Conservation (phyloP, 2,113 vertebrate species). For the Mesoclemmys tuberculata region DNA sequence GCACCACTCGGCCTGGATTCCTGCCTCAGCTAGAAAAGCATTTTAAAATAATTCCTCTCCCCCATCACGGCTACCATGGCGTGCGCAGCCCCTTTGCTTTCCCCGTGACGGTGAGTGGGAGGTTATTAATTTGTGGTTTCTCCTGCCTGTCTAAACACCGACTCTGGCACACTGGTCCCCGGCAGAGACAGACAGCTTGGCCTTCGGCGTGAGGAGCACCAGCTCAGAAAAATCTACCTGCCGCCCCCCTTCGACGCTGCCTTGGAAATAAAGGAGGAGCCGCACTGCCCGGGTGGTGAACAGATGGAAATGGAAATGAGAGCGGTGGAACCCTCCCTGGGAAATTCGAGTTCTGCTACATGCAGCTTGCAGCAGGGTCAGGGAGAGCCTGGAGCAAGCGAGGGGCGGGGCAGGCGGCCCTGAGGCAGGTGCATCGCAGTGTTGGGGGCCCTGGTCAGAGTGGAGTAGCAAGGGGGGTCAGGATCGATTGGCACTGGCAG, state of each 20-base stretch:
- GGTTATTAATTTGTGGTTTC: neutral
- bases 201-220: neutral
- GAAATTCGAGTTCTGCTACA: too few species aligned
- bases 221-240: neutral
- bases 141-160: neutral
- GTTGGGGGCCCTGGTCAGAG: neutral
- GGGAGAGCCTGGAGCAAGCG: neutral
- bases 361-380: neutral
- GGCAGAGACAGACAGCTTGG: neutral
- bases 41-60: neutral
- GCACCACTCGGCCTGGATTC: too few species aligned
- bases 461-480: neutral
- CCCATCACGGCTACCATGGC: rapidly evolving
- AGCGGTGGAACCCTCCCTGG: too few species aligned
- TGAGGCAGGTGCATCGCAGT: neutral
- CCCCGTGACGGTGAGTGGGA: neutral
- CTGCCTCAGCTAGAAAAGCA: too few species aligned
- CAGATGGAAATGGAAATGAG: too few species aligned
- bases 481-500: neutral
- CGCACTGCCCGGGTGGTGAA: too few species aligned
- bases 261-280: neutral
- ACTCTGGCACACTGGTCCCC: neutral
- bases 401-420: neutral
- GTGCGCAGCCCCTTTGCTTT: neutral
- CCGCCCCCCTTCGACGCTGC: neutral